A percentile compares a stretch with the other conserved stretches of the same genome.
phyloP scores from a whole-genome alignment of 2,113 vertebrate species.

The Prolemur simus region DNA sequence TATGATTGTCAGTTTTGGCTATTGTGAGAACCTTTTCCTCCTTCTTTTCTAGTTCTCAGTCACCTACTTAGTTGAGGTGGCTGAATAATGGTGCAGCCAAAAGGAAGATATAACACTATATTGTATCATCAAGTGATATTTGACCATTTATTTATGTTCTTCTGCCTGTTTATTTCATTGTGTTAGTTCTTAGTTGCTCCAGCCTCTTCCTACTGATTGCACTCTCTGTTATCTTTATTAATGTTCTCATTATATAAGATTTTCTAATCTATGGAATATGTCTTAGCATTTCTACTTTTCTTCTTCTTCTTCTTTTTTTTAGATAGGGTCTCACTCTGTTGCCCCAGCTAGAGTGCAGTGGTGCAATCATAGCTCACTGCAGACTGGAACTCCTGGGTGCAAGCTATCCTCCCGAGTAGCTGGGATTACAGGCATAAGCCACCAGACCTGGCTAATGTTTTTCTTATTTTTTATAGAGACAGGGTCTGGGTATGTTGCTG shows the following conservation, averaged over 20 bases:
- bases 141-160: background rate
- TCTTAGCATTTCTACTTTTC: background rate
- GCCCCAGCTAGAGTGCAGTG: too few species aligned
- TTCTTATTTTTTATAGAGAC: too few species aligned
- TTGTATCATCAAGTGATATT: background rate
- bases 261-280: background rate
- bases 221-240: background rate
- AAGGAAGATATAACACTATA: background rate
- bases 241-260: background rate
- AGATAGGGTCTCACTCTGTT: too few species aligned
- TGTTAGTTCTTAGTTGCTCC: background rate
- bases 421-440: too few species aligned
- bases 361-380: too few species aligned
- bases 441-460: too few species aligned
- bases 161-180: background rate
- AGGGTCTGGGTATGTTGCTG: too few species aligned
- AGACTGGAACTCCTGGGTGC: too few species aligned
- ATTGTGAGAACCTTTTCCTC: background rate
- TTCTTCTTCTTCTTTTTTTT: background rate
- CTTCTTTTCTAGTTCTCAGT: background rate
- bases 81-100: background rate
- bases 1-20: background rate
- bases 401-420: too few species aligned
- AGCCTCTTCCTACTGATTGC: background rate
- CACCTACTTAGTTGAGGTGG: background rate